Base-by-base conservation (phyloP, 1,140 invertebrate species). In the Tetragonula clypearis region DNA sequence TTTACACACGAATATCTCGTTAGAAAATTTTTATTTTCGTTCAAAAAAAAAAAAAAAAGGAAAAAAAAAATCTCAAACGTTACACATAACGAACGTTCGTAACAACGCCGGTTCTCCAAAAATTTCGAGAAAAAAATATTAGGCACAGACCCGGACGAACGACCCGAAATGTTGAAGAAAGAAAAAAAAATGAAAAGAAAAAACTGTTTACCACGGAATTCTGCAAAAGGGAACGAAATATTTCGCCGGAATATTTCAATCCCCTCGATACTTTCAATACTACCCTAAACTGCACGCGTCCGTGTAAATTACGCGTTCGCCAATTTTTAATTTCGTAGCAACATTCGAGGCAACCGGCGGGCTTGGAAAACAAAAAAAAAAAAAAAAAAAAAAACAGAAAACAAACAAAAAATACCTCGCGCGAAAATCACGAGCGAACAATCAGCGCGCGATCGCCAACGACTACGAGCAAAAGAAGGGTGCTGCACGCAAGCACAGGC, bases 301-400 rank as follows among this genome's bases (percentile, higher is more conserved):
- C 5, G n/a, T 62, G 60, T n/a, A 49, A 23, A 23, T 14, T 62
- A 2, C n/a, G n/a, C n/a, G 56, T 41, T 35, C 21, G 26, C 55
- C n/a, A 62, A 77, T 15, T n/a, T 77, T 77, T 58, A 62, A 77
- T 77, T 77, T 62, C 75, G 30, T 15, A n/a, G 30, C 15, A 26
- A 35, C 17, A 78, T 65, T 78, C 6, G 58, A 49, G 49, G n/a
- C 58, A 62, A 76, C 53, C 58, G 60, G 41, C 21, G 65, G 15
- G 41, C 19, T 53, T 53, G 9, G 66, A 66, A 60, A 66, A 53
- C 60, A 35, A 35, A 35, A 35, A 35, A 49, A 6, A 41, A 41
- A 41, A 41, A 8, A 8, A n/a, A n/a, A n/a, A n/a, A n/a, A 41
- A 41, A 41, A 41, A 41, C 35, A 5, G 5, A 5, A 41, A 41